Evolutionary conservation across 1,140 invertebrate genomes (phyloP).

Genomic region (Drosophila aff.): DNA sequence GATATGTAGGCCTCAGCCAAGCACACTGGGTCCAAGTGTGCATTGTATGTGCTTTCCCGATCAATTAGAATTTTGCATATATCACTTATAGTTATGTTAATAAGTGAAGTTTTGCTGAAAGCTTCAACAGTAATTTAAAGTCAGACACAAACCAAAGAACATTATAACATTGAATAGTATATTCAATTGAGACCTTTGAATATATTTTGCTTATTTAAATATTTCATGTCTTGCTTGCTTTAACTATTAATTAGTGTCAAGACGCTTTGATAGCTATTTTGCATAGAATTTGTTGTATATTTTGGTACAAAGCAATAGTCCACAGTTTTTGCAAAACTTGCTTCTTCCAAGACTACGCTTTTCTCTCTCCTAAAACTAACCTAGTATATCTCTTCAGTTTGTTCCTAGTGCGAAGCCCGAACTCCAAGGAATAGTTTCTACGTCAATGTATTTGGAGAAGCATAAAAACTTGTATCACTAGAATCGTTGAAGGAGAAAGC

Average conservation of each 20-base stretch:
- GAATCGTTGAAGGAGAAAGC: neutral
- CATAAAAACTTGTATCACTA: neutral
- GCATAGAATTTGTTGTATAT: neutral
- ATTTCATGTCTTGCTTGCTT: neutral
- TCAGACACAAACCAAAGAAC: neutral
- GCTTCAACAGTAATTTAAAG: too few species aligned
- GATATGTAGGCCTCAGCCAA: slow-evolving; percentile 18
- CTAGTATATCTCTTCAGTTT: too few species aligned
- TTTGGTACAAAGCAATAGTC: neutral
- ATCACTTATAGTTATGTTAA: neutral
- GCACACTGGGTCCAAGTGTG: slow-evolving; percentile 10
- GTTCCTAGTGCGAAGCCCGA: neutral
- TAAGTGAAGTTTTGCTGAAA: neutral
- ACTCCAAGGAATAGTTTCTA: neutral
- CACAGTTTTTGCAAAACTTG: neutral
- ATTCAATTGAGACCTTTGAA: too few species aligned
- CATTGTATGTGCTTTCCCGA: neutral
- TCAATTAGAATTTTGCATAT: neutral
- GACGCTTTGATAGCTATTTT: neutral
- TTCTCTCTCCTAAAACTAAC: neutral
- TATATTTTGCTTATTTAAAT: neutral
- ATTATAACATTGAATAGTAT: neutral
- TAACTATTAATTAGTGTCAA: neutral
- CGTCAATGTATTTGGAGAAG: neutral
- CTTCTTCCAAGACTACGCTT: neutral